A percentile compares a stretch with the other conserved stretches of the same genome.
These are phyloP conservation scores for Muscicapa adusta DNA, from an alignment of 2,113 vertebrate species.

Conservation along the genomic window DNA sequence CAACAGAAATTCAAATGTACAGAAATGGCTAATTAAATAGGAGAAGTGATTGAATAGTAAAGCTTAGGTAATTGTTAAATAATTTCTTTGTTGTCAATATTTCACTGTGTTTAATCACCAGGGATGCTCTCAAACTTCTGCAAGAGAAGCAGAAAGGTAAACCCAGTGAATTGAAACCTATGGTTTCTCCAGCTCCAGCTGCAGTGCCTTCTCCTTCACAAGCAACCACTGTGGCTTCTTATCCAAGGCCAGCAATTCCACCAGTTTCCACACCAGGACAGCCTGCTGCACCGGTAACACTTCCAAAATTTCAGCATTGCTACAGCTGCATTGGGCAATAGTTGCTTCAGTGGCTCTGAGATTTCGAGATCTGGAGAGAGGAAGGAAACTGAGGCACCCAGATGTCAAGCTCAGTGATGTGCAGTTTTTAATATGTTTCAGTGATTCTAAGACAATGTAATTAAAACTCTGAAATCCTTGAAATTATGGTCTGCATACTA, in stretches of 20 bases:
- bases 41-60: background rate
- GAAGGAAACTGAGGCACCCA: background rate
- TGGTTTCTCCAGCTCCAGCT: slow-evolving; percentile 22
- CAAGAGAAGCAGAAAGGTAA: slow-evolving; percentile 70
- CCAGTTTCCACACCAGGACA: slow-evolving; percentile 84
- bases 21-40: background rate
- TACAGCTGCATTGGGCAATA: background rate
- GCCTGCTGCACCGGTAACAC: slow-evolving; percentile 76
- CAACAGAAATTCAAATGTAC: background rate
- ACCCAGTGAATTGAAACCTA: slow-evolving; percentile 20
- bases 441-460: background rate
- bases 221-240: slow-evolving; percentile 14
- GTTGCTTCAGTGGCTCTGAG: background rate
- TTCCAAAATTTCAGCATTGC: background rate
- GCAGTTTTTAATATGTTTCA: background rate
- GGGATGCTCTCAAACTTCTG: slow-evolving; percentile 89
- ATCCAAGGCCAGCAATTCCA: slow-evolving; percentile 78
- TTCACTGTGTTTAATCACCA: slow-evolving; percentile 56
- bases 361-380: background rate
- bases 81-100: background rate
- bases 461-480: background rate
- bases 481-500: background rate
- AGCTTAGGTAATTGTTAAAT: background rate
- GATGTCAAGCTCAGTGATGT: background rate
- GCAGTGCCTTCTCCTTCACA: background rate